Evolutionary conservation across 2,888 invertebrate genomes (phyloP).

Genomic region (Euproctis similis): DNA sequence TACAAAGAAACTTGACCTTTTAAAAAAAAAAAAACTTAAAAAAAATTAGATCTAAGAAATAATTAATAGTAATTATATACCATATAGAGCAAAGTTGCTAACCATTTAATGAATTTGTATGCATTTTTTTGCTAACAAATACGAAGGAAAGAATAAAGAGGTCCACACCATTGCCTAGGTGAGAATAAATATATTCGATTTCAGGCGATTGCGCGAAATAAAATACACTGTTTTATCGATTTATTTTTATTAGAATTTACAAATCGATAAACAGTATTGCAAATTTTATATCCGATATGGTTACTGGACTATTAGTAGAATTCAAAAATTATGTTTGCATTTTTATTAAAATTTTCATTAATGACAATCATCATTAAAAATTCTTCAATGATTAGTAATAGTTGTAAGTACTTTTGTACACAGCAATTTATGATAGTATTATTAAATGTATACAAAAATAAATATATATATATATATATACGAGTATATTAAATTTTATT

Average conservation of each 20-base stretch:
- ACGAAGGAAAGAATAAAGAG: no score
- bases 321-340: constrained; percentile 11
- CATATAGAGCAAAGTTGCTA: no score
- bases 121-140: no score
- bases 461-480: background rate
- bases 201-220: no score
- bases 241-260: constrained; percentile 10
- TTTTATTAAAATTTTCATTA: constrained; percentile 6
- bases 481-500: background rate
- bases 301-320: constrained; percentile 3
- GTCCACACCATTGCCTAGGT: no score
- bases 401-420: constrained; percentile 13
- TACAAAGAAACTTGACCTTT: no score
- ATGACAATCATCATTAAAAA: constrained; percentile 5
- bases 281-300: constrained; percentile 7
- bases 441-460: background rate
- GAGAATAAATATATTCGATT: no score
- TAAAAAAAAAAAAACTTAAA: no score
- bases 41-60: no score
- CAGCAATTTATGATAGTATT: background rate
- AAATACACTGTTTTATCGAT: constrained; percentile 14
- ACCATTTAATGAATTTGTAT: no score
- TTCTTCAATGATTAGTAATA: constrained; percentile 8
- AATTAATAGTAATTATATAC: no score
- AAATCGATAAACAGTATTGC: background rate